These are phyloP conservation scores for Phortica okadai DNA, from an alignment of 2,888 invertebrate genomes.

Conservation along the genomic window DNA sequence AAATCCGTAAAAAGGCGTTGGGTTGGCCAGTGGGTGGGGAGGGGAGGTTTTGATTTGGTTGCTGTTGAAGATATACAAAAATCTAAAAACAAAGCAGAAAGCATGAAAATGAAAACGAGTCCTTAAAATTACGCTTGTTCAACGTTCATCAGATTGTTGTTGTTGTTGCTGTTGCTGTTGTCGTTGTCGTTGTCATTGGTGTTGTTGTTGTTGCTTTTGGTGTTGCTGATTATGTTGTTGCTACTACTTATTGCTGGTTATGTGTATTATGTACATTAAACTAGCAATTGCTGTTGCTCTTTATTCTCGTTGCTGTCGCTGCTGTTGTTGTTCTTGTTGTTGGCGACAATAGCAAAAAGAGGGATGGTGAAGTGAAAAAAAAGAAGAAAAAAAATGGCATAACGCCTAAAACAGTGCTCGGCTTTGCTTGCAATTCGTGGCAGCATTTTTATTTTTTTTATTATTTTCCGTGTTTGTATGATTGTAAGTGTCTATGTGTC, in stretches of 20 bases:
- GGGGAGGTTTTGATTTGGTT: too few species aligned
- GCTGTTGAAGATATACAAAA: too few species aligned
- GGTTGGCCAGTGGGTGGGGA: too few species aligned
- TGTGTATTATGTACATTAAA: constrained; percentile 52
- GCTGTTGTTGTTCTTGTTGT: not conserved
- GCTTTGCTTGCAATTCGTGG: constrained; percentile 4
- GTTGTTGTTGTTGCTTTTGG: constrained; percentile 28
- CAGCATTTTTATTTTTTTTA: not conserved
- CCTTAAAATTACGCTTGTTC: not conserved
- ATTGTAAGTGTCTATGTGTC: not conserved
- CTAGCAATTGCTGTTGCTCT: constrained; percentile 46
- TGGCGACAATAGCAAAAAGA: not conserved
- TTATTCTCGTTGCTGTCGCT: constrained; percentile 21
- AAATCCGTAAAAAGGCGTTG: not conserved
- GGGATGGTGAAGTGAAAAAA: not conserved
- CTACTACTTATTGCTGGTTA: constrained; percentile 33
- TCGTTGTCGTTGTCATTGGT: not conserved
- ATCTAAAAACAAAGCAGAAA: not conserved
- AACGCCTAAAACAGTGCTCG: not conserved
- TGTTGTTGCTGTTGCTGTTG: constrained; percentile 16
- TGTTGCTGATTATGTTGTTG: constrained; percentile 37
- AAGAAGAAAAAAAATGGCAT: not conserved
- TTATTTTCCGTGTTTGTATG: not conserved
- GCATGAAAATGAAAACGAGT: not conserved
- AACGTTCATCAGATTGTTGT: not conserved